Evolutionary conservation across 2,113 vertebrate genomes (phyloP), one percentile per base, ranked within the genome.

Genomic region (Odocoileus hemionus): DNA sequence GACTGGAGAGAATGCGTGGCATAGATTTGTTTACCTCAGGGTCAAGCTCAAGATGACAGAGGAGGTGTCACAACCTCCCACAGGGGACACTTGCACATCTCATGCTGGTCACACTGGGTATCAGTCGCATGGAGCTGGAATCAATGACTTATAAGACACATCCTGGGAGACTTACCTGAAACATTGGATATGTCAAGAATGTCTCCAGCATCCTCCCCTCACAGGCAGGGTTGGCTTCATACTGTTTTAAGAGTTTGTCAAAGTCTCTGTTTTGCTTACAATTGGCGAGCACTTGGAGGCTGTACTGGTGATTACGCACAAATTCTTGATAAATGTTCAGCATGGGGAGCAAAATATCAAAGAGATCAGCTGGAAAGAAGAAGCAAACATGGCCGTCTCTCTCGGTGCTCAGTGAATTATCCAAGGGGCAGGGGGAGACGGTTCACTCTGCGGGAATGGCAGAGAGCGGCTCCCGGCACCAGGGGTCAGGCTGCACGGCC

Each of bases 201-300:
- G 99, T 99, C 98, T 99, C 99, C 54, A 99, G 99, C 99, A 99
- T 99, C 97, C 99, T 97, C 11, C 99, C 99, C 95, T 99, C 99
- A 94, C 99, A 99, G 82, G 99, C 99, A 7, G 99, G 99, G 79
- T 99, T 99, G 89, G 99, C 99, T 98, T 99, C 99, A 15, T 99
- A 99, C 96, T 99, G 99, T 98, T 99, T 99, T 95, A 99, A 98
- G 95, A 99, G 99, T 98, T 99, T 99, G 99, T 99, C 99, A 97
- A 99, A 99, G 99, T 99, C 99, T 98, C 99, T 99, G 99, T 99
- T 99, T 99, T 99, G 99, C 97, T 99, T 99, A 98, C 99, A 99
- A 98, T 99, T 99, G 98, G 99, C 99, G 89, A 99, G 99, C 64
- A 99, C 99, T 98, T 99, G 99, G 88, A 99, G 99, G 98, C 99